Percentiles rank a stretch among this genome's conserved stretches.
Evolutionary conservation across 2,113 vertebrate species (phyloP).

Genomic region (Pelobates fuscus): DNA sequence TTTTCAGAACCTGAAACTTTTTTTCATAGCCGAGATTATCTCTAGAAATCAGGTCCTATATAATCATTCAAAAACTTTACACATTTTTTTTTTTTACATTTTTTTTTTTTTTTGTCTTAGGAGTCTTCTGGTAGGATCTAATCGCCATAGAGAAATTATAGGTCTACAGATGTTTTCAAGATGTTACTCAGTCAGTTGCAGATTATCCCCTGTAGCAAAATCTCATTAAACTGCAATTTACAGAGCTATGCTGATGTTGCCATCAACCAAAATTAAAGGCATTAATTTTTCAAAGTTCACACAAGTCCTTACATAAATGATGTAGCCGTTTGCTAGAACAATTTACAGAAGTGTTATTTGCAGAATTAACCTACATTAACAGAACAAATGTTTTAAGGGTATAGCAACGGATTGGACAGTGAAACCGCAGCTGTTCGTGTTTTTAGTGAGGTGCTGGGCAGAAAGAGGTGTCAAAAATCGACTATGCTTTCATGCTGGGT

Average conservation of each 20-base stretch:
- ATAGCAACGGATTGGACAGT: slow-evolving; percentile 78
- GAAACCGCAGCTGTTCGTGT: slow-evolving; percentile 81
- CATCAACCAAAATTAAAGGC: slow-evolving; percentile 99
- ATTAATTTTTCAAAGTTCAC: slow-evolving; percentile 99
- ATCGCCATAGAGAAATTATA: slow-evolving; percentile 97
- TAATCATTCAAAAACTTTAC: slow-evolving; percentile 69
- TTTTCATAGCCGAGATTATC: slow-evolving; percentile 55
- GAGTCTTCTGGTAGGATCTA: slow-evolving; percentile 82
- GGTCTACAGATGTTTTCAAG: slow-evolving; percentile 99
- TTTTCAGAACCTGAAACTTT: slow-evolving; percentile 67
- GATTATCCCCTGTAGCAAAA: slow-evolving; percentile 99
- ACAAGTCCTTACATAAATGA: slow-evolving; percentile 98
- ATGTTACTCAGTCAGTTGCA: slow-evolving; percentile 99
- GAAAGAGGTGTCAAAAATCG: slow-evolving; percentile 79
- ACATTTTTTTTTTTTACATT: slow-evolving; percentile 46
- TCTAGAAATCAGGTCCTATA: slow-evolving; percentile 73
- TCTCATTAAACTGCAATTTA: slow-evolving; percentile 99
- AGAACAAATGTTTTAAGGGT: slow-evolving; percentile 83
- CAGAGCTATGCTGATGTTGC: slow-evolving; percentile 98
- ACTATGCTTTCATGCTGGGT: slow-evolving; percentile 81
- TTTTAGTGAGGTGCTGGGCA: slow-evolving; percentile 66
- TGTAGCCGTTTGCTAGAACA: slow-evolving; percentile 96
- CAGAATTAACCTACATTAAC: slow-evolving; percentile 95
- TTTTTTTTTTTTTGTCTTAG: slow-evolving; percentile 63
- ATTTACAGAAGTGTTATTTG: slow-evolving; percentile 97